Base-by-base conservation (phyloP, 2,113 vertebrate species). In the Saccopteryx bilineata region DNA sequence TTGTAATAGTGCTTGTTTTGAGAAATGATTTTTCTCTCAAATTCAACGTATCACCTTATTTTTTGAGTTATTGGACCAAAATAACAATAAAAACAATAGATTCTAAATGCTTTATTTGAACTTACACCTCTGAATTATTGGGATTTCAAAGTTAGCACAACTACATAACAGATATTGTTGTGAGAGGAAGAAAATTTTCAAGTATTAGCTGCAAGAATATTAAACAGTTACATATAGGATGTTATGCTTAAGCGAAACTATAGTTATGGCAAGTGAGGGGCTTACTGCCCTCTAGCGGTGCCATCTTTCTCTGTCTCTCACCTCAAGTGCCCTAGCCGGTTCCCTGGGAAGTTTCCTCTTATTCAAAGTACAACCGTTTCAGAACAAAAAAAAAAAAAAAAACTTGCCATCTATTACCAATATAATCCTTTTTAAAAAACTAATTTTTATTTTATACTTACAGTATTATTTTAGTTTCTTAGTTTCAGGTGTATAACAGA, bases 281-380 rank as follows among this genome's bases (percentile, higher is more conserved):
- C 18, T 79, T 87, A 69, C 33, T 0, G 93, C 97, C 96, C 94
- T 88, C 97, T 97, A 86, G 94, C 82, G 96, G 90, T 52, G 1
- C 17, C 26, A 60, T 63, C 23, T 58, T 65, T 63, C 23, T 58
- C 52, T 33, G 7, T 52, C 9, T 7, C 56, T 74, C 7, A 7
- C 24, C 48, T 58, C 60, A 17, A 52, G n/a, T 8, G 21, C 18
- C 54, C 61, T 21, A 13, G 9, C 50, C 5, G 24, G n/a, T 63
- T 87, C 9, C 24, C 19, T 24, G 33, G 12, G n/a, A 83, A 15
- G 18, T 58, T 63, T 52, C 52, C 17, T 94, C 18, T 88, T 33
- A 54, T 46, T 58, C 50, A 74, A 21, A 58, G n/a, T 14, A n/a
- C 26, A 48, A 65, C 6, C 52, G 60, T 24, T 50, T 39, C 39